Evolutionary conservation across 2,888 invertebrate genomes (phyloP), one percentile per base, ranked within the genome.

Genomic region (Rhamnusium bicolor): DNA sequence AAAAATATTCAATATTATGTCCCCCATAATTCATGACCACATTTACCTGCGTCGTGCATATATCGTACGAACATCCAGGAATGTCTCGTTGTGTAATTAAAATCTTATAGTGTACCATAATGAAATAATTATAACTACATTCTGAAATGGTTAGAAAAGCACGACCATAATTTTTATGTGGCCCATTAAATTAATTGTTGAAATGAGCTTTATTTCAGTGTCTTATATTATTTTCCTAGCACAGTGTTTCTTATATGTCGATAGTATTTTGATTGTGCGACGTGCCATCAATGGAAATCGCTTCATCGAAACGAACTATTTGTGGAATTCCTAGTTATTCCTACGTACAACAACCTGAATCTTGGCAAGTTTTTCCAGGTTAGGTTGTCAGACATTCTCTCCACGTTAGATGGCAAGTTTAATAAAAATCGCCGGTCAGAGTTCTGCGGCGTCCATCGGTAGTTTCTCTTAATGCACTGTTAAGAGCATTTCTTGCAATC

Each of bases 221-320:
- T 53, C 18, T 29, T 19, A 32, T 40, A 53, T 65, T 27, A 63
- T 63, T 49, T 27, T 27, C 16, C 65, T 29, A 12, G 32, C 10
- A 29, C 65, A 32, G 65, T 32, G 65, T 65, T 18, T 65, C 53
- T 65, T 65, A 65, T 65, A 65, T 40, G 65, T 65, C 65, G 65
- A 65, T 65, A 67, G 66, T 67, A 72, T 72, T 72, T 72, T 67
- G 71, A 72, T 72, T 72, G 67, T 49, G 53, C 49, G 60, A 72
- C 67, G 66, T 67, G 65, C 53, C 65, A 18, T 21, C 51, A 65
- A 65, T 65, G 53, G 67, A 67, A 72, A 72, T 72, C 71, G 32
- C 67, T 72, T 67, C 60, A 72, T 72, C 66, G 67, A 27, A 58
- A 47, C 19, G 58, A 67, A 72, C 65, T 66, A 72, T 72, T 67